A percentile compares a stretch with the other conserved stretches of the same genome.
Conservation (phyloP, 2,797 vertebrate genomes). For the Nannoperca obscura region DNA sequence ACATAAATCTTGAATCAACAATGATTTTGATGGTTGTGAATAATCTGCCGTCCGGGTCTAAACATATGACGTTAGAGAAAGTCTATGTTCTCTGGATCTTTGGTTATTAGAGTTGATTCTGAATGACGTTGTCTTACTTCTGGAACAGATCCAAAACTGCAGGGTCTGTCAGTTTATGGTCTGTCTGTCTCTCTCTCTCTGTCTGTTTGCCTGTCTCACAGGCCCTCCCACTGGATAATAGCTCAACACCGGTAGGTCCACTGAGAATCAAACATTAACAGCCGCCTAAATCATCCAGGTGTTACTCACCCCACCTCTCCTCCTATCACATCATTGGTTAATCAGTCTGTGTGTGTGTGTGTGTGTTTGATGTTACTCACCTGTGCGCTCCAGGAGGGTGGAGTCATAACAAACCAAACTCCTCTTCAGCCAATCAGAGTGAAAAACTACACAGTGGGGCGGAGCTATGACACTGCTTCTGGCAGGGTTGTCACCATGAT, state of each 20-base stretch:
- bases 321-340: conserved; percentile 20
- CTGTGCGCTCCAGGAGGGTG: conserved; percentile 77
- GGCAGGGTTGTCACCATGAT: conserved; percentile 91
- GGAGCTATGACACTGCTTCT: conserved; percentile 88
- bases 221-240: conserved; percentile 42
- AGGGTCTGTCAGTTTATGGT: too few species aligned
- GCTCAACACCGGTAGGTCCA: conserved; percentile 59
- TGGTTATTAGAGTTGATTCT: too few species aligned
- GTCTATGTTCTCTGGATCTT: too few species aligned
- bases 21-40: too few species aligned
- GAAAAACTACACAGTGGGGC: conserved; percentile 88
- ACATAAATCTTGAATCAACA: too few species aligned
- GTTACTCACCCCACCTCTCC: background rate
- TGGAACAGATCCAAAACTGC: background rate
- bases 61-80: too few species aligned
- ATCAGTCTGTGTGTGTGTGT: conserved; percentile 16
- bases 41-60: too few species aligned
- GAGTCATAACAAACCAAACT: conserved; percentile 53
- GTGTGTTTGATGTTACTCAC: conserved; percentile 52
- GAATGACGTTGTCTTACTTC: background rate
- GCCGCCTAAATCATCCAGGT: background rate
- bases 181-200: background rate
- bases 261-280: background rate
- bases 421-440: conserved; percentile 80
- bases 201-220: conserved; percentile 6